A percentile compares a stretch with the other conserved stretches of the same genome.
phyloP scores from a whole-genome alignment of 2,888 invertebrate species.

The Corbicula japonica region DNA sequence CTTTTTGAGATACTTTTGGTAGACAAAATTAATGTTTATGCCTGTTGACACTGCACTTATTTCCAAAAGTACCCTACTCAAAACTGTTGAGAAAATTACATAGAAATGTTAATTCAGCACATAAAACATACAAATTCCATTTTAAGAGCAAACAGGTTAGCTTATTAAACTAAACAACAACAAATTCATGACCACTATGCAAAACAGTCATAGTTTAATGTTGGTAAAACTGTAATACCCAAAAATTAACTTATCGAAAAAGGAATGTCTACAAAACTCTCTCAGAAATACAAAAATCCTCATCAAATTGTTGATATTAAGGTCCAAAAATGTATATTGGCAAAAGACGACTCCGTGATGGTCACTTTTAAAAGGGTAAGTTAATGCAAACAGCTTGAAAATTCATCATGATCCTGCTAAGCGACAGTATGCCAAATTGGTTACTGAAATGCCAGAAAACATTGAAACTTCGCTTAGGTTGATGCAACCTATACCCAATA shows the following conservation, averaged over 20 bases:
- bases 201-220: constrained; percentile 11
- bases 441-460: too few species aligned
- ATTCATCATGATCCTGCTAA: too few species aligned
- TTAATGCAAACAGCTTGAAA: not conserved
- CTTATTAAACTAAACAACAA: constrained; percentile 34
- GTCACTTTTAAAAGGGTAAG: not conserved
- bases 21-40: constrained; percentile 30
- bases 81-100: constrained; percentile 24
- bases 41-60: constrained; percentile 37
- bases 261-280: constrained; percentile 40
- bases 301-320: constrained; percentile 35
- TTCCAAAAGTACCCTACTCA: constrained; percentile 14
- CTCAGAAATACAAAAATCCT: constrained; percentile 48
- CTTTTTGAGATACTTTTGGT: constrained; percentile 41
- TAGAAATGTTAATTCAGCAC: constrained; percentile 8
- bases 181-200: constrained; percentile 39
- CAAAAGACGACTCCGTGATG: not conserved
- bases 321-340: constrained; percentile 44
- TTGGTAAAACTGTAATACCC: constrained; percentile 29
- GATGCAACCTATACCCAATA: too few species aligned
- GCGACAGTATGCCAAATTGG: too few species aligned
- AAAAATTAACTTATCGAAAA: not conserved
- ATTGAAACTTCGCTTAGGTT: too few species aligned
- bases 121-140: constrained; percentile 27
- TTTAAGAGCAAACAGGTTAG: constrained; percentile 17